Base-by-base conservation (phyloP, 2,888 invertebrate species). In the Augiades crinisus region DNA sequence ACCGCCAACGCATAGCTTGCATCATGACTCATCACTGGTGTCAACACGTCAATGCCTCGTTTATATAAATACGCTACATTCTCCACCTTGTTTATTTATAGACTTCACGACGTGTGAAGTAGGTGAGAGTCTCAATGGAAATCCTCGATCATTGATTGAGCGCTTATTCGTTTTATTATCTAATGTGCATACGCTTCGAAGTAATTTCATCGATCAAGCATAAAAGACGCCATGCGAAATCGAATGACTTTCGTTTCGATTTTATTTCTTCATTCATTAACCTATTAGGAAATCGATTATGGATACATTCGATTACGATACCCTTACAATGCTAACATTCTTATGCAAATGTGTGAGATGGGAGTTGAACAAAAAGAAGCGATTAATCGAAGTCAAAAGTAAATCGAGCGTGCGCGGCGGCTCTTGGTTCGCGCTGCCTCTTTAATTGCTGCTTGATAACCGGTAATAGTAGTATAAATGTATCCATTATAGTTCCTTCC, bases 401-500 rank as follows among this genome's bases (percentile, higher is more conserved):
- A 79, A 83, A 80, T 79, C 75, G 76, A 78, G 70, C 70, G 72
- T 72, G 74, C 69, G 65, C 71, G 60, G 69, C 64, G 40, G 70
- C 68, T 63, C 64, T 71, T 61, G 66, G 74, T 76, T 78, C 68
- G 74, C 72, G 66, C 63, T 73, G 73, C 72, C 71, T 75, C 74
- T 82, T 82, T 85, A 83, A 83, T 86, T 83, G 78, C 75, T 78
- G 69, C 72, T 74, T 78, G 78, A 81, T 82, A 81, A 81, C 78
- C 71, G 72, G 76, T 79, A 79, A 75, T 78, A 59, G 72, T 76
- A 77, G 72, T 76, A 77, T 83, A 79, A 80, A 81, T 79, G 75
- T 75, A 70, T 69, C 72, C 72, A 77, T 79, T 77, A 78, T 69
- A 69, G 69, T 72, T 74, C 70, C 67, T 70, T 73, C 66, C 63